Evolutionary conservation across 2,113 vertebrate species (phyloP).

Genomic region (Eulemur rufifrons): DNA sequence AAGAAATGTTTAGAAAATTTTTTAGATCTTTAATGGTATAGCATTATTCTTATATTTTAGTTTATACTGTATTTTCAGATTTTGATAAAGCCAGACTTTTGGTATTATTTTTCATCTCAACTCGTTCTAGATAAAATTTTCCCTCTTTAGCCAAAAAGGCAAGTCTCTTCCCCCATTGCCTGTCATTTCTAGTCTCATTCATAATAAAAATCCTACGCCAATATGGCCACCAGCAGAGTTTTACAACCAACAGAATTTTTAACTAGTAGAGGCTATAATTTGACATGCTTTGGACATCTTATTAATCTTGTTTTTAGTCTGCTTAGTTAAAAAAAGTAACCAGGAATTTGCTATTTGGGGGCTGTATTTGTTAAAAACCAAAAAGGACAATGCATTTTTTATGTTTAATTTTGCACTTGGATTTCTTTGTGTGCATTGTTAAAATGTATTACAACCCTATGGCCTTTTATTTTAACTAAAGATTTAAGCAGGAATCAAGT

Average conservation of each 20-base stretch:
- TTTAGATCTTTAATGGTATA: neutral
- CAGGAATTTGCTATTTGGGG: constrained; percentile 54
- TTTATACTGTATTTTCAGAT: constrained; percentile 30
- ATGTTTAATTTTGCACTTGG: constrained; percentile 78
- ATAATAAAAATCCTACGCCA: constrained; percentile 70
- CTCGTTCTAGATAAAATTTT: constrained; percentile 31
- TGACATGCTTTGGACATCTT: constrained; percentile 78
- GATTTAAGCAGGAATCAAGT: constrained; percentile 35
- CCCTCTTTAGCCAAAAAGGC: neutral
- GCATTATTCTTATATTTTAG: neutral
- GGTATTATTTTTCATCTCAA: constrained; percentile 13
- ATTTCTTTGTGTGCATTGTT: constrained; percentile 80
- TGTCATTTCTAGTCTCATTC: constrained; percentile 65
- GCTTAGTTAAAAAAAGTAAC: constrained; percentile 77
- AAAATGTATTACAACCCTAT: constrained; percentile 65
- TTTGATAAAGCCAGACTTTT: neutral
- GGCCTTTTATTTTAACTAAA: constrained; percentile 67
- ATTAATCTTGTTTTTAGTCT: constrained; percentile 82
- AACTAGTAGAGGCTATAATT: constrained; percentile 70
- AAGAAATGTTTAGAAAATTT: constrained; percentile 6
- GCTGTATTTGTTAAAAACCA: constrained; percentile 52
- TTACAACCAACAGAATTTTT: constrained; percentile 76
- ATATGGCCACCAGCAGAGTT: constrained; percentile 82
- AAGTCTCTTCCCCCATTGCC: constrained; percentile 21
- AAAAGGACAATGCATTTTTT: constrained; percentile 74